Base-by-base conservation (phyloP, 2,797 vertebrate species). In the Naso thynnoides region DNA sequence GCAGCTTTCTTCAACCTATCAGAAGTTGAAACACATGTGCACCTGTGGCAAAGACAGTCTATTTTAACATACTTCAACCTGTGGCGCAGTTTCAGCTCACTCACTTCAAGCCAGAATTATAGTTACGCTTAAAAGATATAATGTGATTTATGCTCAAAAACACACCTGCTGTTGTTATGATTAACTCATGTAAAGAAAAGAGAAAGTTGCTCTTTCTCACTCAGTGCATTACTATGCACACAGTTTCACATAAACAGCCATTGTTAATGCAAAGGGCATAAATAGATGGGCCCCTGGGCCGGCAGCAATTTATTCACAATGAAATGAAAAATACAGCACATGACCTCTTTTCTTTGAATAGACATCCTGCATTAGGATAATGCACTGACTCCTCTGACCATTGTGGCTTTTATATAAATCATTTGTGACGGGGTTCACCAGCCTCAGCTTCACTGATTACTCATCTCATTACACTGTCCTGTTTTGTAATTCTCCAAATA, bases 331-430 rank as follows among this genome's bases (percentile, higher is more conserved):
- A 71, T 67, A 49, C 24, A 10, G 21, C 38, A 11, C 36, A 1
- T 78, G 72, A 76, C 53, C 59, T 62, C 33, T 45, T 86, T 79
- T 58, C 55, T 71, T 39, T 75, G 58, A 85, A 77, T 55, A 68
- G 48, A 49, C 63, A 42, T 83, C n/a, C 53, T 72, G 53, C 67
- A 78, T 84, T 82, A 71, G 57, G 39, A 38, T 74, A 79, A 83
- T 65, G 69, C 27, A 33, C 9, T 11, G 33, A 42, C 49, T 72
- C 13, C 9, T 81, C 52, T 67, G 64, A 78, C 78, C 64, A 50
- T 50, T 24, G 19, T 48, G 61, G 62, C 50, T 48, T 76, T 78
- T 3, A 45, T 31, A 56, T 38, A 86, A 79, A 87, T 74, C 31
- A 68, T 61, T 65, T 59, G 8, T 79, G 84, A 85, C 16, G 24